Conservation (phyloP, 2,888 invertebrate genomes). For the Chrysolina oricalcia region DNA sequence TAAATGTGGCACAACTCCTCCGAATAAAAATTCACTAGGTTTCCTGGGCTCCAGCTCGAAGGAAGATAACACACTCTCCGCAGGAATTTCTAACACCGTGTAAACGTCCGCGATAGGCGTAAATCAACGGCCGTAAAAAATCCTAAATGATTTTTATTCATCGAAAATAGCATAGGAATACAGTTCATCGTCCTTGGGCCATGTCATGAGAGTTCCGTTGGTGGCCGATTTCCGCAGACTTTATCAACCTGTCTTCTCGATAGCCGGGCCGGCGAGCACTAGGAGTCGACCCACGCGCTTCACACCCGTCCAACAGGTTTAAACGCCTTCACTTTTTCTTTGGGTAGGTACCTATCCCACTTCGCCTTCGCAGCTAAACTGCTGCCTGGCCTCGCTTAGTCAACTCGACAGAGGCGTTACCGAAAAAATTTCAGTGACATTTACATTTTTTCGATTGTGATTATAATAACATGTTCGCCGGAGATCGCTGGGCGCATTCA, state of each 20-base stretch:
- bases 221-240: constrained; percentile 60
- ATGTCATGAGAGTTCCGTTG: constrained; percentile 52
- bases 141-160: constrained; percentile 17
- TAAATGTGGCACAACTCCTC: neutral
- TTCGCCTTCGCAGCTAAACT: constrained; percentile 49
- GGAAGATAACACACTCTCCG: constrained; percentile 5
- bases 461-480: neutral
- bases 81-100: constrained; percentile 13
- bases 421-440: constrained; percentile 30
- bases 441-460: constrained; percentile 11
- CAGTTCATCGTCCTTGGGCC: constrained; percentile 62
- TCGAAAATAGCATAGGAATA: constrained; percentile 42
- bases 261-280: constrained; percentile 60
- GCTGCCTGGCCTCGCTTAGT: constrained; percentile 52
- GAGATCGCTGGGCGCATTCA: neutral
- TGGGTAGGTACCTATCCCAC: constrained; percentile 49
- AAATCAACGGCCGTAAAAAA: constrained; percentile 10
- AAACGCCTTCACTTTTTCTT: constrained; percentile 72
- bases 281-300: constrained; percentile 70
- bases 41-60: neutral
- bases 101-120: constrained; percentile 22
- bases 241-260: constrained; percentile 59
- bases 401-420: constrained; percentile 48
- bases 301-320: constrained; percentile 73
- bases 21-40: neutral